phyloP scores from a whole-genome alignment of 2,113 vertebrate species.

The Anser brachyrhynchus region DNA sequence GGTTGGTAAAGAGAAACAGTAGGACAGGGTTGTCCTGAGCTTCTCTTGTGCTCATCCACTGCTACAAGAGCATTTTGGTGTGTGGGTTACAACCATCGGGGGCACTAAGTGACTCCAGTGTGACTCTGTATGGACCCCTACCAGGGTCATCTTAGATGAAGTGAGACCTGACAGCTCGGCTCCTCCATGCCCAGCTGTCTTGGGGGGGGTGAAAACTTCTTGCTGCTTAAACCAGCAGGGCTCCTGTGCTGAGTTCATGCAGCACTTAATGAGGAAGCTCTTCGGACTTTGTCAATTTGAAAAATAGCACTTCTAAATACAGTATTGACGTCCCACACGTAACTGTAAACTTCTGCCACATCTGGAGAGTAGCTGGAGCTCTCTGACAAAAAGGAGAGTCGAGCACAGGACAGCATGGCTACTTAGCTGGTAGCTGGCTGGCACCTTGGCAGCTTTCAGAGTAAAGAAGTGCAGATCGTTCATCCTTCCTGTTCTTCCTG shows the following conservation, averaged over 20 bases:
- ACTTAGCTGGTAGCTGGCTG: background rate
- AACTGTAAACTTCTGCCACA: background rate
- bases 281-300: background rate
- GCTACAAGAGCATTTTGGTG: background rate
- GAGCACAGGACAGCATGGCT: background rate
- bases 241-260: background rate
- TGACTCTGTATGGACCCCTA: background rate
- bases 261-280: background rate
- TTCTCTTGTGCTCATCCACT: background rate
- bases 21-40: background rate
- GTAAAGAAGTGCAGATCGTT: background rate
- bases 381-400: background rate
- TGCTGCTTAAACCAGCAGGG: background rate
- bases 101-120: background rate
- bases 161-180: background rate
- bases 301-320: background rate
- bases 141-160: background rate
- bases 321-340: background rate
- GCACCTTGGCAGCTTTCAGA: background rate
- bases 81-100: background rate
- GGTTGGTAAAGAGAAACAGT: background rate
- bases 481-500: background rate
- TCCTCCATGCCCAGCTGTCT: background rate
- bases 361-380: background rate
- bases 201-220: background rate